Evolutionary conservation across 2,797 vertebrate genomes (phyloP).

Genomic region (Silurus aristotelis): DNA sequence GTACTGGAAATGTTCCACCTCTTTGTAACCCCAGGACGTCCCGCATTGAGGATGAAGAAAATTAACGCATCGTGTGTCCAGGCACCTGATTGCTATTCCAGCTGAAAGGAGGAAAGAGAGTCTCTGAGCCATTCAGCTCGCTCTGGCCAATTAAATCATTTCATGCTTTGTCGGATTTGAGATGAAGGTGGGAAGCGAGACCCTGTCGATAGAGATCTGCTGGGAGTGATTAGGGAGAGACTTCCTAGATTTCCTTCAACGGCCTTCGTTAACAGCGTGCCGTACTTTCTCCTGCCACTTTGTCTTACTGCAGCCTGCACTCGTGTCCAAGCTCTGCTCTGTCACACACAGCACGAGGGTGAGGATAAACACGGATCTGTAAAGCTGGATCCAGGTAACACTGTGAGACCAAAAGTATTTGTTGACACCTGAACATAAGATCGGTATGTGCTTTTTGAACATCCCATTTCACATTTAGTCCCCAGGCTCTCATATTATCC

Average conservation of each 20-base stretch:
- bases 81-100: conserved; percentile 43
- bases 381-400: not conserved
- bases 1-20: no score
- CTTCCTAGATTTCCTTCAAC: conserved; percentile 61
- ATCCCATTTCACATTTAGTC: no score
- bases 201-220: conserved; percentile 54
- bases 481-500: no score
- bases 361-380: not conserved
- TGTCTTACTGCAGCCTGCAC: not conserved
- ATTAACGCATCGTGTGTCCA: conserved; percentile 39
- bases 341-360: not conserved
- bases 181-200: conserved; percentile 60
- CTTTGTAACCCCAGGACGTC: conserved; percentile 9
- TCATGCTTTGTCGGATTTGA: conserved; percentile 72
- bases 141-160: conserved; percentile 60
- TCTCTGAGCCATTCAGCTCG: conserved; percentile 41
- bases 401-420: no score
- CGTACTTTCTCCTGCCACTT: not conserved
- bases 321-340: not conserved
- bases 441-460: no score
- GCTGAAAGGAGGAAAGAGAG: conserved; percentile 11
- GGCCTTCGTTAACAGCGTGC: not conserved
- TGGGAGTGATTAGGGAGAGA: conserved; percentile 46
- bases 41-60: conserved; percentile 30
- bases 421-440: no score